These are phyloP conservation scores for Xiphorhynchus erythropygius DNA, from an alignment of 2,797 vertebrate species.

Conservation along the genomic window DNA sequence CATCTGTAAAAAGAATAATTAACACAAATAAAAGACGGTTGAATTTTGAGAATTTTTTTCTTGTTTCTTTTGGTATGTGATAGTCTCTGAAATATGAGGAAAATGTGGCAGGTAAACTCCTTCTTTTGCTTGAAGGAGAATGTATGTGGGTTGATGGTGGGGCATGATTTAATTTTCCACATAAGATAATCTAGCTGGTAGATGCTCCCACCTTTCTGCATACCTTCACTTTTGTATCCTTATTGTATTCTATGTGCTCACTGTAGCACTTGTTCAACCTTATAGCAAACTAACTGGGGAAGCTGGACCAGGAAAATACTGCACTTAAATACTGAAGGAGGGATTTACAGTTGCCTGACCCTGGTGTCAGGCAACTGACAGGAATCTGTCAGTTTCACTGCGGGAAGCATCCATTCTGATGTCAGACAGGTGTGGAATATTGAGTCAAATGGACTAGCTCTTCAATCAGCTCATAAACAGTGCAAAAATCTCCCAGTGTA, in stretches of 20 bases:
- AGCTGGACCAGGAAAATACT: not conserved
- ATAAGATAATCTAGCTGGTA: not conserved
- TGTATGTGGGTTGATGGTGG: not conserved
- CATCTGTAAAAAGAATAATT: not conserved
- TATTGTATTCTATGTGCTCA: not conserved
- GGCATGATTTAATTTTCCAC: not conserved
- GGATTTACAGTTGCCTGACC: not conserved
- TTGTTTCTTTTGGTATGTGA: not conserved
- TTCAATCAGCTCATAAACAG: not conserved
- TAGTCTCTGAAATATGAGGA: not conserved
- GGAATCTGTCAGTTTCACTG: not conserved
- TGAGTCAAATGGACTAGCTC: not conserved
- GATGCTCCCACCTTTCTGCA: not conserved
- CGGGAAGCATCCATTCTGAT: not conserved
- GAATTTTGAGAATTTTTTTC: not conserved
- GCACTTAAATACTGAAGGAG: not conserved
- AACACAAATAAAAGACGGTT: not conserved
- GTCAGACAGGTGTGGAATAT: not conserved
- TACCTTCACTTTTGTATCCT: fast-evolving
- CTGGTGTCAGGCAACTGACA: not conserved
- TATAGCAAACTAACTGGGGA: fast-evolving
- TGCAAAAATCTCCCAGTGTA: not conserved
- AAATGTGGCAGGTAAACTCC: not conserved
- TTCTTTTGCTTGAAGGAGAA: not conserved
- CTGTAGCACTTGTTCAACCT: not conserved